Base-by-base conservation (phyloP, 2,888 invertebrate species). In the Argyresthia goedartella region DNA sequence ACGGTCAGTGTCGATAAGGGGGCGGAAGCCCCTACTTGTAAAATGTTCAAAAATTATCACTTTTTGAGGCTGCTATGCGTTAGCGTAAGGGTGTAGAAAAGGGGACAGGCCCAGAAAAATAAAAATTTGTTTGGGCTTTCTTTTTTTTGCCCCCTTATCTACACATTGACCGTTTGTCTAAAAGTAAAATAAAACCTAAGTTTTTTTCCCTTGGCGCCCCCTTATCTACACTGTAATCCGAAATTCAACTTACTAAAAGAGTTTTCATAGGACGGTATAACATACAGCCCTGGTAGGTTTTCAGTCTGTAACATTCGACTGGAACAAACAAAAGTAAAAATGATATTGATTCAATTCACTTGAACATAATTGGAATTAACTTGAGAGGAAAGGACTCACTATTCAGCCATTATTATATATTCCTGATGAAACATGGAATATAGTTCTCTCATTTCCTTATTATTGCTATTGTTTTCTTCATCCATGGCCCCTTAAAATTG, bases 341-440 rank as follows among this genome's bases (percentile, higher is more conserved):
- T 14, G 15, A n/a, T n/a, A n/a, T 13, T 15, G 14, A 44, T 8
- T 14, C 11, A 4, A 47, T 15, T 14, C 4, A 47, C 7, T 33
- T 25, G 33, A 33, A 47, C 33, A 47, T 11, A 1, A 47, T n/a
- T 1, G n/a, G 33, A n/a, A 15, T 44, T 14, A 44, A 44, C 4
- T 39, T 39, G 39, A n/a, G 9, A 39, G n/a, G 39, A 14, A 11
- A 13, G 35, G 13, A 88, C 94, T 91, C 90, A 97, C 96, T 96
- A 97, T 87, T 97, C 97, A 4, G 96, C 95, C 77, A 97, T 90
- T 61, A 97, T 92, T 63, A 93, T 92, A 67, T 97, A 97, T 77
- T 97, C 97, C 72, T 95, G 93, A 66, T 95, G 92, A 71, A 93
- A 94, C 60, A 92, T 89, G 46, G 91, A 91, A 72, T 93, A 91